These are phyloP conservation scores for Gymnothorax reevesii DNA, from an alignment of 2,797 vertebrate genomes.

Conservation along the genomic window DNA sequence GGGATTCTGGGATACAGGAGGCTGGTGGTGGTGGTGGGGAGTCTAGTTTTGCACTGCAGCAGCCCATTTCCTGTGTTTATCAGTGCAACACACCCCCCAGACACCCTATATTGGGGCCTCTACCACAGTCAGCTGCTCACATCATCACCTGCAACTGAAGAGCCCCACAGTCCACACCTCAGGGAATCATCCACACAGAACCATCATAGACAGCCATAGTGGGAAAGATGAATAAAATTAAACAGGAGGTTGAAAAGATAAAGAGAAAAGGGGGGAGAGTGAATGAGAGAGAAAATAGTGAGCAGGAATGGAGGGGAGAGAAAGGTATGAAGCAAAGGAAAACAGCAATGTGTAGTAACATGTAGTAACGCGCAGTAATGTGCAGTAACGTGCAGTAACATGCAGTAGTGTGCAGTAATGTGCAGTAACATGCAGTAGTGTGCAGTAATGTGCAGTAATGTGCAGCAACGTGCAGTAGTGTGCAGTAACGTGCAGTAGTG, in stretches of 20 bases:
- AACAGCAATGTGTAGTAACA: background rate
- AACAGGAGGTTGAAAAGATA: slow-evolving; percentile 3
- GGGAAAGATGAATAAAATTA: slow-evolving; percentile 36
- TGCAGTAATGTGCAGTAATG: no score
- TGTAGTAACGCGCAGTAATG: no score
- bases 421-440: no score
- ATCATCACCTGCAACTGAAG: slow-evolving; percentile 48
- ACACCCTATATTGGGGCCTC: slow-evolving; percentile 14
- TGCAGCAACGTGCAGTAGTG: no score
- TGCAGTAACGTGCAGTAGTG: no score
- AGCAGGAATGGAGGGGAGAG: slow-evolving; percentile 28
- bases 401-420: no score
- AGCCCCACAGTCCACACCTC: slow-evolving; percentile 4
- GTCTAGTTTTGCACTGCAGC: slow-evolving; percentile 41
- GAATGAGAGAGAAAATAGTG: slow-evolving; percentile 18
- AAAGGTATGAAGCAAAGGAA: slow-evolving; percentile 28
- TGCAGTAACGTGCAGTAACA: no score
- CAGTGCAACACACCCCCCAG: slow-evolving; percentile 43
- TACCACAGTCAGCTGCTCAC: slow-evolving; percentile 39
- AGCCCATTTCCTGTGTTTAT: slow-evolving; percentile 44
- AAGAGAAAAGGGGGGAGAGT: slow-evolving; percentile 21
- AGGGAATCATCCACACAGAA: slow-evolving; percentile 9
- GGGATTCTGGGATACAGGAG: background rate
- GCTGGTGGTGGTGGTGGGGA: background rate
- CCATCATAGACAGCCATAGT: slow-evolving; percentile 33